Percentiles rank a stretch among this genome's conserved stretches.
Evolutionary conservation across 2,113 vertebrate genomes (phyloP).

Genomic region (Pteruthius melanotis): DNA sequence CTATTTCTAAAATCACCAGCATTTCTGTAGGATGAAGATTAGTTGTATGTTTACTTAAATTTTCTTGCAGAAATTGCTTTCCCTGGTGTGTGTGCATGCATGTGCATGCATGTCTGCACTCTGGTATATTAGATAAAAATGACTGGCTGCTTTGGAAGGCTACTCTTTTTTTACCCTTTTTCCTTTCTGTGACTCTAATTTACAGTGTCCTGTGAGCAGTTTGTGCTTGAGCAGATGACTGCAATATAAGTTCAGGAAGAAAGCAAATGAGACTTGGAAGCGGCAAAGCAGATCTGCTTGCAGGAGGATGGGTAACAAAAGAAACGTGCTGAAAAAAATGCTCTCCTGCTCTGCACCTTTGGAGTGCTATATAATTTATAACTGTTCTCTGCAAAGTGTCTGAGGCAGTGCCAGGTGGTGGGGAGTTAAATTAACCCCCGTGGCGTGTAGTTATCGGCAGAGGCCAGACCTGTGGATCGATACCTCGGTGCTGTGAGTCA

Average conservation of each 20-base stretch:
- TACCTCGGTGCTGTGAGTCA: slow-evolving; percentile 33
- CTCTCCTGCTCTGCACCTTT: not conserved
- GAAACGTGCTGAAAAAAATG: slow-evolving; percentile 6
- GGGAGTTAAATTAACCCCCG: slow-evolving; percentile 61
- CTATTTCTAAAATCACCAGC: not conserved
- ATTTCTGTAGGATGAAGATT: not conserved
- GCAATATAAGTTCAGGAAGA: slow-evolving; percentile 25
- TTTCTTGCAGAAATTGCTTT: not conserved
- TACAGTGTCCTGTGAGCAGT: not conserved
- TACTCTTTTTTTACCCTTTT: not conserved
- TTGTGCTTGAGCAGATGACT: not conserved
- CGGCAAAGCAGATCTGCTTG: not conserved
- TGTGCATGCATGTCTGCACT: not conserved
- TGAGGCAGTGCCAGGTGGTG: slow-evolving; percentile 30
- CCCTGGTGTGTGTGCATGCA: not conserved
- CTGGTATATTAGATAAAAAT: not conserved
- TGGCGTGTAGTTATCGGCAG: slow-evolving; percentile 45
- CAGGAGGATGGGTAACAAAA: slow-evolving; percentile 16
- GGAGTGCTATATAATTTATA: slow-evolving; percentile 48
- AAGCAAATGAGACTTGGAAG: slow-evolving; percentile 36
- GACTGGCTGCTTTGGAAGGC: not conserved
- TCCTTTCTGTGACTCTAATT: not conserved
- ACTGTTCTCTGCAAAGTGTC: slow-evolving; percentile 34
- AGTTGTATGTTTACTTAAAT: not conserved
- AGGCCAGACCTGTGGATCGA: slow-evolving; percentile 54